Evolutionary conservation across 2,888 invertebrate genomes (phyloP).

Genomic region (Nesidiocoris tenuis): DNA sequence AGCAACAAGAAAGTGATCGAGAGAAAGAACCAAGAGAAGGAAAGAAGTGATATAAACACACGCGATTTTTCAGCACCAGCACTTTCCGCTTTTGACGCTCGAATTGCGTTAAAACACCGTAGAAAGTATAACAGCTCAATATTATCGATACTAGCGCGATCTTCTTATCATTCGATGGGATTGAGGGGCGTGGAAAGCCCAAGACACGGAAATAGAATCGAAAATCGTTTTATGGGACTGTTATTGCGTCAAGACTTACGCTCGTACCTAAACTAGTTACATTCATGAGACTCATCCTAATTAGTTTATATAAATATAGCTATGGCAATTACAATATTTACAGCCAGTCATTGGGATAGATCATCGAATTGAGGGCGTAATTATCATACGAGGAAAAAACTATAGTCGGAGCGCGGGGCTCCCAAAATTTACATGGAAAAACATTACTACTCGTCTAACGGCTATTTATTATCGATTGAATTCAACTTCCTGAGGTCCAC

Average conservation of each 20-base stretch:
- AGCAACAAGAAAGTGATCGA: no score
- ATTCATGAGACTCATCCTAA: slow-evolving; percentile 25
- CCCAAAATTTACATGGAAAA: neutral
- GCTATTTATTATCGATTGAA: neutral
- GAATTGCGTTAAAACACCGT: no score
- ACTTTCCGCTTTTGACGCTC: no score
- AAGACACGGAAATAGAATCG: no score
- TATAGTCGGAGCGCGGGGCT: neutral
- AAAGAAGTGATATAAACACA: no score
- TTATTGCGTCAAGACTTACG: neutral
- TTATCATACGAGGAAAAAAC: neutral
- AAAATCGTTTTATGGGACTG: neutral
- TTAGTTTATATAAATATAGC: neutral
- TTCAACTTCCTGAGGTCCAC: neutral
- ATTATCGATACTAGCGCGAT: no score
- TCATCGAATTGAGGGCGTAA: neutral
- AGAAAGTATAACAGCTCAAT: no score
- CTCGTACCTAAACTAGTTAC: slow-evolving; percentile 6
- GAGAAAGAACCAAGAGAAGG: no score
- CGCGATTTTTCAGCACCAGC: no score
- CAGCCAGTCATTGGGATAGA: neutral
- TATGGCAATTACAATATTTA: neutral
- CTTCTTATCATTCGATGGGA: no score
- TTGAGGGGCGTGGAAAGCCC: no score
- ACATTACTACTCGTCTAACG: neutral